phyloP scores from a whole-genome alignment of 2,888 invertebrate species.

The Ectemnius cavifrons region DNA sequence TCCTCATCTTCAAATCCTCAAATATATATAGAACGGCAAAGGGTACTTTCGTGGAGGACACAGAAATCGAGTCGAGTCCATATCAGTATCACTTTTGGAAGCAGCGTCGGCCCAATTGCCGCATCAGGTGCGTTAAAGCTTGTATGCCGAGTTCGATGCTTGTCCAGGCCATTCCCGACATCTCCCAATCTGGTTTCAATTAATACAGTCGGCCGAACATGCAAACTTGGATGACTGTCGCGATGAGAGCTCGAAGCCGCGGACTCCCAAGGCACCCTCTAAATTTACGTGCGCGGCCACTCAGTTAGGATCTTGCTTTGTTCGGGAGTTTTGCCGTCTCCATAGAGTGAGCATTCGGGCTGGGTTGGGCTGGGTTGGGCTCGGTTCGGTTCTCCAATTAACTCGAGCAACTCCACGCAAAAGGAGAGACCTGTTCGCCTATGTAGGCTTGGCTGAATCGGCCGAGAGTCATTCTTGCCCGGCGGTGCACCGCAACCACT shows the following conservation, averaged over 20 bases:
- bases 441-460: too few relatives aligned
- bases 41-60: slow-evolving; percentile 8
- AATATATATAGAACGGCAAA: too few relatives aligned
- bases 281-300: background rate
- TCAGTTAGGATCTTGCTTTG: background rate
- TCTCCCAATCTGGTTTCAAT: slow-evolving; percentile 6
- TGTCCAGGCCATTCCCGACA: background rate
- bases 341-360: background rate
- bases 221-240: slow-evolving; percentile 3
- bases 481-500: too few relatives aligned
- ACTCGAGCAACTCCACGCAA: too few relatives aligned
- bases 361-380: background rate
- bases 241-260: background rate
- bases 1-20: too few relatives aligned
- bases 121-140: background rate
- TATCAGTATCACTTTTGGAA: slow-evolving; percentile 4
- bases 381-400: too few relatives aligned
- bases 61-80: background rate
- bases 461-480: too few relatives aligned
- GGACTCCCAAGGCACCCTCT: background rate
- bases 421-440: too few relatives aligned
- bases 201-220: background rate
- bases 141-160: background rate
- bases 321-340: background rate
- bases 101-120: background rate